These are phyloP conservation scores for Temnothorax nylanderi DNA, from an alignment of 1,140 invertebrate genomes.

Conservation along the genomic window DNA sequence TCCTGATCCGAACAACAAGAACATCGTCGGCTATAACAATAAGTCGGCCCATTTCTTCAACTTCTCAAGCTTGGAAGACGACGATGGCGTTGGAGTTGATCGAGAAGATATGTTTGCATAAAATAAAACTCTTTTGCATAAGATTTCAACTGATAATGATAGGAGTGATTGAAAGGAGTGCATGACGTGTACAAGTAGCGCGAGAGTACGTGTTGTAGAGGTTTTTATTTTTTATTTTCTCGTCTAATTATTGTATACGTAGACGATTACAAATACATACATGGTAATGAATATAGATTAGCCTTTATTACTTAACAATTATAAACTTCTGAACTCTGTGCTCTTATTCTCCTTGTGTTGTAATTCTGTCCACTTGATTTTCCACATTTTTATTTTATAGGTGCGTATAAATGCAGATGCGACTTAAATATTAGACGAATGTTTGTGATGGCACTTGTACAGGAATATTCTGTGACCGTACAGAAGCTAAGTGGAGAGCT, in stretches of 20 bases:
- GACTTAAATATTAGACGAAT: conserved; percentile 16
- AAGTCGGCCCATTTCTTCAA: conserved; percentile 99
- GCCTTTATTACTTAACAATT: conserved; percentile 10
- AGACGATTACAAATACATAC: conserved; percentile 35
- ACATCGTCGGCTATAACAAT: conserved; percentile 99
- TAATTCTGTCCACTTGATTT: not conserved
- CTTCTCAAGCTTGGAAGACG: conserved; percentile 98
- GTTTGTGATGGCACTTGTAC: conserved; percentile 14
- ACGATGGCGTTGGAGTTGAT: conserved; percentile 92
- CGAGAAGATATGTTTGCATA: conserved; percentile 95
- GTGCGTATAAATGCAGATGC: not conserved
- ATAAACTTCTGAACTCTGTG: conserved; percentile 4
- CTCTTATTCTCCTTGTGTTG: not conserved
- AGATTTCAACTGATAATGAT: not conserved
- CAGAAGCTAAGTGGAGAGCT: not conserved
- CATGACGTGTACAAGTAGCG: not conserved
- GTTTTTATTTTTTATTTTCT: conserved; percentile 22
- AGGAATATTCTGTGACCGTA: not conserved
- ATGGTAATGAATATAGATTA: conserved; percentile 34
- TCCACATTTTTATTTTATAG: conserved; percentile 19
- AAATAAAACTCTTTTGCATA: conserved; percentile 53
- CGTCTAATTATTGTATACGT: conserved; percentile 17
- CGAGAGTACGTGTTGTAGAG: not conserved
- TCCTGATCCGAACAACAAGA: conserved; percentile 99
- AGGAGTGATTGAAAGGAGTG: not conserved